Conservation (phyloP, 2,888 invertebrate genomes). For the Brenthis hecate region DNA sequence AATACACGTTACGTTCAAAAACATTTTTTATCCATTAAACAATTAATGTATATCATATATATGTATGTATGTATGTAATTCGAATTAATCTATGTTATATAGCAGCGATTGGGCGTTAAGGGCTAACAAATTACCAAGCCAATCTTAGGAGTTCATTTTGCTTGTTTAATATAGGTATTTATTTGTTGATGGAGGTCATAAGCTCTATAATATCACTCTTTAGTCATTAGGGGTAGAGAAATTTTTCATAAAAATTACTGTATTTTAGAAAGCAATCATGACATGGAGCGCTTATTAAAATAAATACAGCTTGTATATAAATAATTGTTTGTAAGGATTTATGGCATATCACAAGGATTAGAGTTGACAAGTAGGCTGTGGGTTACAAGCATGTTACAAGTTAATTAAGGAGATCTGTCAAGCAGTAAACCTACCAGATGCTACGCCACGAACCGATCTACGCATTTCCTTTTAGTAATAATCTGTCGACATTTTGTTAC, state of each 20-base stretch:
- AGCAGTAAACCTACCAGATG: slow-evolving; percentile 46
- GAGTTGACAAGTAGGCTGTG: slow-evolving; percentile 45
- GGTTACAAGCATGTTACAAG: slow-evolving; percentile 51
- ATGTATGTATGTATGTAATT: neutral
- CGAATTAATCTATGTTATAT: no score
- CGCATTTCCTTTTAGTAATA: slow-evolving; percentile 6
- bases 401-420: slow-evolving; percentile 65
- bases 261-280: no score
- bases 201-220: no score
- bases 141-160: no score
- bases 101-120: no score
- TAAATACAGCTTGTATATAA: slow-evolving; percentile 12
- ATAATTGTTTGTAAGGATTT: slow-evolving; percentile 23
- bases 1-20: slow-evolving; percentile 17
- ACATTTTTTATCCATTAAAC: slow-evolving; percentile 20
- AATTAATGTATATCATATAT: slow-evolving; percentile 1
- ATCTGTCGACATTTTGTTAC: slow-evolving; percentile 5
- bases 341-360: slow-evolving; percentile 34
- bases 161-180: no score
- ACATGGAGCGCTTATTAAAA: neutral
- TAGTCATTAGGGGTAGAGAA: no score
- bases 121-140: no score
- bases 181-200: no score
- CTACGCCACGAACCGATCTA: slow-evolving; percentile 19
- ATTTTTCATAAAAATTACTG: no score